phyloP scores from a whole-genome alignment of 2,888 invertebrate species.

The Aethes cnicana region DNA sequence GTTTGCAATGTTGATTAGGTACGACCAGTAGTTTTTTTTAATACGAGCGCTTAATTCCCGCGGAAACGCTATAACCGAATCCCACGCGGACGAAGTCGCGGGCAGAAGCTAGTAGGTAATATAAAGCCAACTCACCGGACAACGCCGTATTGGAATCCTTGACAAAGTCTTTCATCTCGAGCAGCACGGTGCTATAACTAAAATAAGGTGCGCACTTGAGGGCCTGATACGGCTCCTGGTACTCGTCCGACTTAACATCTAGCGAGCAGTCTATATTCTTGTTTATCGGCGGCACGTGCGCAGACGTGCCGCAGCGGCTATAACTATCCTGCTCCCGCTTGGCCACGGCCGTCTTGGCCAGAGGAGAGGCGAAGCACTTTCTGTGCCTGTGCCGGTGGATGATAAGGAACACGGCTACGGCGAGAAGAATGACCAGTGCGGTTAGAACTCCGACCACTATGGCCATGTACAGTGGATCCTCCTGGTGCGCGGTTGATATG shows the following conservation, averaged over 20 bases:
- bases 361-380: constrained; percentile 88
- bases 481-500: constrained; percentile 86
- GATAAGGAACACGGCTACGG: constrained; percentile 87
- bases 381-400: constrained; percentile 87
- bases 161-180: constrained; percentile 88
- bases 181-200: constrained; percentile 88
- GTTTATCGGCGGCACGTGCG: constrained; percentile 72
- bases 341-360: constrained; percentile 75
- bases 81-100: no score
- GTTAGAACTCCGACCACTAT: constrained; percentile 89
- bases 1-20: no score
- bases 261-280: constrained; percentile 81
- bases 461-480: constrained; percentile 89
- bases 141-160: constrained; percentile 70
- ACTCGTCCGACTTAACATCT: constrained; percentile 86
- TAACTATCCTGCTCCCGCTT: constrained; percentile 81
- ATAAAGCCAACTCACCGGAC: constrained; percentile 71
- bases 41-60: no score
- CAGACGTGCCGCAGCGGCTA: constrained; percentile 77
- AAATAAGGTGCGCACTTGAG: constrained; percentile 89
- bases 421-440: constrained; percentile 87
- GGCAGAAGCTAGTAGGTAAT: no score
- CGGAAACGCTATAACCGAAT: no score
- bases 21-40: no score
- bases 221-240: constrained; percentile 91